Evolutionary conservation across 2,888 invertebrate genomes (phyloP).

Genomic region (Cosmia pyralina): DNA sequence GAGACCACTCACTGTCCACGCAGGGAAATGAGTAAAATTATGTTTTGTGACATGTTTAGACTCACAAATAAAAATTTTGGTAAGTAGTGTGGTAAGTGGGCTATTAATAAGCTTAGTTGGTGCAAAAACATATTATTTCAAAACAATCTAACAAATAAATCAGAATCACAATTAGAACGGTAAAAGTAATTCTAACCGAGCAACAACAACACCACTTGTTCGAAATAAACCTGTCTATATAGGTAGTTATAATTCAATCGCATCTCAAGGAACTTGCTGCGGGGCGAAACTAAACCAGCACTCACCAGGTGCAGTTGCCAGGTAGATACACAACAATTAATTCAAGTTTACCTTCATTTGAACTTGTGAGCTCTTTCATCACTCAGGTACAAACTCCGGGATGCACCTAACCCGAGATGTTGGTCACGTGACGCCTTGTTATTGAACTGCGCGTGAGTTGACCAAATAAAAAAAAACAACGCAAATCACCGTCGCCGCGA

Average conservation of each 20-base stretch:
- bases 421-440: conserved; percentile 67
- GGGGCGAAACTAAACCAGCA: conserved; percentile 70
- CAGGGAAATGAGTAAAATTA: neutral
- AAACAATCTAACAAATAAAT: conserved; percentile 4
- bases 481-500: conserved; percentile 62
- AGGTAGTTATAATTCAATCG: conserved; percentile 46
- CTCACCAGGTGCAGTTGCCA: conserved; percentile 75
- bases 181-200: conserved; percentile 25
- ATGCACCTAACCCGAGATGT: conserved; percentile 43
- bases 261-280: conserved; percentile 67
- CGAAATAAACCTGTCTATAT: conserved; percentile 39
- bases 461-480: conserved; percentile 68
- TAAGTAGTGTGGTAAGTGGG: too few species aligned
- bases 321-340: conserved; percentile 73
- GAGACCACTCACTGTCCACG: neutral
- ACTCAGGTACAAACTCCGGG: conserved; percentile 43
- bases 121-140: neutral
- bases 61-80: neutral
- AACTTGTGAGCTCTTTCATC: conserved; percentile 38
- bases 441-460: conserved; percentile 69
- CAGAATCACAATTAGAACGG: conserved; percentile 11
- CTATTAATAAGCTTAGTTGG: neutral
- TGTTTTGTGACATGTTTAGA: neutral
- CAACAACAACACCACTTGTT: conserved; percentile 39
- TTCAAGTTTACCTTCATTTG: conserved; percentile 56